These are phyloP conservation scores for Ascaphus truei DNA, from an alignment of 2,113 vertebrate species.

Conservation along the genomic window DNA sequence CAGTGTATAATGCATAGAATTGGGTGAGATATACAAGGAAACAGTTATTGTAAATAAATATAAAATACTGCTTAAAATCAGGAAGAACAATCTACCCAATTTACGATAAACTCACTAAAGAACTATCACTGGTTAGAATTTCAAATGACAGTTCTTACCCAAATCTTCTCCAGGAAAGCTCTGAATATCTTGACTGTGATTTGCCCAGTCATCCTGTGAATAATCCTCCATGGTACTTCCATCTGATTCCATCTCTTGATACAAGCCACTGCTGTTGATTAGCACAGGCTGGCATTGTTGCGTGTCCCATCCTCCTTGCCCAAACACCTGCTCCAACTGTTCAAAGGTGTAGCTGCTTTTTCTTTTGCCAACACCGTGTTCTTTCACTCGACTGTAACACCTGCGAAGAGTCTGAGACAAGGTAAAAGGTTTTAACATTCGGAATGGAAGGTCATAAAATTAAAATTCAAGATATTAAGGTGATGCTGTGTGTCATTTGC, in stretches of 20 bases:
- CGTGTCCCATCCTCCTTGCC: slow-evolving; percentile 96
- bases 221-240: slow-evolving; percentile 95
- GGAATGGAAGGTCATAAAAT: too few relatives aligned
- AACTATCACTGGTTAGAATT: too few relatives aligned
- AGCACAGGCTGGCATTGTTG: slow-evolving; percentile 94
- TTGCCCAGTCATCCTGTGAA: slow-evolving; percentile 96
- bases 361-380: slow-evolving; percentile 93
- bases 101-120: too few relatives aligned
- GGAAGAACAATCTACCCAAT: too few relatives aligned
- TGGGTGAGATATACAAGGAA: too few relatives aligned
- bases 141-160: slow-evolving; percentile 75
- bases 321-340: slow-evolving; percentile 98
- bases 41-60: too few relatives aligned
- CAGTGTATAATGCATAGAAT: too few relatives aligned
- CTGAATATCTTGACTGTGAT: slow-evolving; percentile 87
- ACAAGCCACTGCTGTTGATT: slow-evolving; percentile 96
- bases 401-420: slow-evolving; percentile 84
- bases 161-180: slow-evolving; percentile 91
- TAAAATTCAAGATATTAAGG: too few relatives aligned
- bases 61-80: too few relatives aligned
- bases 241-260: slow-evolving; percentile 96
- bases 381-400: slow-evolving; percentile 98
- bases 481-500: too few relatives aligned
- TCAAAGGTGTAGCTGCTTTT: slow-evolving; percentile 98
- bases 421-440: slow-evolving; percentile 20